Evolutionary conservation across 2,888 invertebrate species (phyloP), one percentile per base, ranked within the genome.

Genomic region (Acanthosoma haemorrhoidale): DNA sequence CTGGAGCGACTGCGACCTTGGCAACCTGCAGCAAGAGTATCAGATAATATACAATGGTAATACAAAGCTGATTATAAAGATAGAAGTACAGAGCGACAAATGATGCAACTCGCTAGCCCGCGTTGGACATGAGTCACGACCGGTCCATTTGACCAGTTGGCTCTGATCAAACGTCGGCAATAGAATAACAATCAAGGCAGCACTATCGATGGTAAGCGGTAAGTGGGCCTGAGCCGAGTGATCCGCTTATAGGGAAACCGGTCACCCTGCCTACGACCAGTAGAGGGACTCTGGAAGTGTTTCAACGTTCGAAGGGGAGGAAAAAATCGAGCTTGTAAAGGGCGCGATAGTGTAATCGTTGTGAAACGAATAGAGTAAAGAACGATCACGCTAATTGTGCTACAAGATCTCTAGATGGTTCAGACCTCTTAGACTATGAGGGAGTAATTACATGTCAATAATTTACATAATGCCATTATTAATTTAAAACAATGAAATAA

Each of bases 1-100:
- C 68, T 29, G 68, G 68, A 6, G 34, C 64, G 15, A 51, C 69
- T 11, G 61, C 59, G 8, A 69, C 69, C 43, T 69, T 69, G 41
- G 41, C 59, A 32, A 59, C 59, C 59, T 59, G 15, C 11, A 59
- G 31, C 13, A 11, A 11, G 3, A 31, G 25, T n/a, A 21, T 4
- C 15, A 21, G 3, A 3, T 39, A 3, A 2, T 39, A n/a, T 9
- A 39, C 38, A 8, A 39, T 11, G 15, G 4, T 2, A 2, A n/a
- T 9, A 39, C 38, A 8, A 39, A 3, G 15, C 4, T 2, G 2
- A 11, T 3, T 6, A 16, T 16, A 11, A 1, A 9, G 2, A 6
- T 38, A 38, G 11, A 38, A 38, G 38, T n/a, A 4, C 13, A 4
- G 11, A 38, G 1, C n/a, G 4, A 38, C 11, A 11, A 9, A 21